A percentile compares a stretch with the other conserved stretches of the same genome.
These are phyloP conservation scores for Anabas testudineus DNA, from an alignment of 2,797 vertebrate species.

Conservation along the genomic window DNA sequence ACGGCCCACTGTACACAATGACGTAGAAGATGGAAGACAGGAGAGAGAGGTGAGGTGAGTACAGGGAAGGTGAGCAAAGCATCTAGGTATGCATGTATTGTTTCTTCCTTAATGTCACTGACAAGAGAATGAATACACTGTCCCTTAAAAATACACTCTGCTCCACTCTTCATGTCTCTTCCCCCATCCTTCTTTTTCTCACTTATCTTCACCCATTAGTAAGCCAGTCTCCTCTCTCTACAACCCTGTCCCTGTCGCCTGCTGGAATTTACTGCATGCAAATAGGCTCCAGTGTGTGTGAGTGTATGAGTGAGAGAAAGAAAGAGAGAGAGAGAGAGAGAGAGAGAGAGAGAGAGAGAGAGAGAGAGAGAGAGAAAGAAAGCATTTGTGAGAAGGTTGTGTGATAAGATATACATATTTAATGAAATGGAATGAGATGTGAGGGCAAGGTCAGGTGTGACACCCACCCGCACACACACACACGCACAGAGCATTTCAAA, in stretches of 20 bases:
- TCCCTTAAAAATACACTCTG: not conserved
- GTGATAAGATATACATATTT: slow-evolving; percentile 99
- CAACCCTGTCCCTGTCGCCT: slow-evolving; percentile 81
- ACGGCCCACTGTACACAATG: slow-evolving; percentile 54
- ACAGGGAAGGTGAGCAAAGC: not conserved
- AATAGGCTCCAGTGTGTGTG: slow-evolving; percentile 86
- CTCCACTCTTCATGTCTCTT: slow-evolving; percentile 1
- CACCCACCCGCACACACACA: slow-evolving; percentile 43
- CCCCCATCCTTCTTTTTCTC: slow-evolving; percentile 1
- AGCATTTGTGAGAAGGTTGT: slow-evolving; percentile 78
- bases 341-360: slow-evolving; percentile 19
- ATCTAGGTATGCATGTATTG: too few species aligned
- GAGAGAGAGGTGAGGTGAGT: not conserved
- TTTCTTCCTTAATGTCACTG: not conserved
- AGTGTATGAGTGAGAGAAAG: not conserved
- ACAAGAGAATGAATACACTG: not conserved
- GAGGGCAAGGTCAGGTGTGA: slow-evolving; percentile 77
- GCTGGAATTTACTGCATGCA: slow-evolving; percentile 96
- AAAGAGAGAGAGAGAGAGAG: too few species aligned
- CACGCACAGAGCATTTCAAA: slow-evolving; percentile 49
- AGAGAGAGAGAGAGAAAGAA: slow-evolving; percentile 22
- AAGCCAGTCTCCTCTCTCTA: slow-evolving; percentile 37
- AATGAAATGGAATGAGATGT: slow-evolving; percentile 97
- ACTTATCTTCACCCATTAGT: slow-evolving; percentile 42
- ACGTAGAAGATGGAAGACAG: slow-evolving; percentile 15